Percentiles rank a stretch among this genome's conserved stretches.
Conservation (phyloP, 2,888 invertebrate genomes). For the Cabera pusaria region DNA sequence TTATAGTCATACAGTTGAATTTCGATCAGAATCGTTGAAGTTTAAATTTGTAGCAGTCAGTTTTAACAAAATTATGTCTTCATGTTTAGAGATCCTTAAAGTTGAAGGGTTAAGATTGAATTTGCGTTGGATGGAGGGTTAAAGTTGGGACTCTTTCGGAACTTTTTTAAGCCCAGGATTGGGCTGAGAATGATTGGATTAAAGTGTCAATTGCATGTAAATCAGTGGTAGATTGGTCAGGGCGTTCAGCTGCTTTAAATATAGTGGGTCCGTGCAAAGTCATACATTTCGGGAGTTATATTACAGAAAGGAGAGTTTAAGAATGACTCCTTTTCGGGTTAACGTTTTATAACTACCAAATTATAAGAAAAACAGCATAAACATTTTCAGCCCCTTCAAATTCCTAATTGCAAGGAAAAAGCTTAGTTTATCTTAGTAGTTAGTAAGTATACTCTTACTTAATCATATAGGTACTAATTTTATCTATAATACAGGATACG, state of each 20-base stretch:
- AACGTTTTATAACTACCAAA: too few species aligned
- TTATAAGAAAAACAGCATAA: too few species aligned
- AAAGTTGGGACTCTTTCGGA: slow-evolving; percentile 47
- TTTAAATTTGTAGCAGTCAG: neutral
- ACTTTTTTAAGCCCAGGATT: slow-evolving; percentile 52
- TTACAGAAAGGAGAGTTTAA: too few species aligned
- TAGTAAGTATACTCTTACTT: too few species aligned
- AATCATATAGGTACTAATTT: too few species aligned
- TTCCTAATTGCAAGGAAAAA: too few species aligned
- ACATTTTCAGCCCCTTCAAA: too few species aligned
- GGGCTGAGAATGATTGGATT: slow-evolving; percentile 45
- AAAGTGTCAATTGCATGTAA: slow-evolving; percentile 38
- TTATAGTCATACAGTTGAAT: slow-evolving; percentile 35
- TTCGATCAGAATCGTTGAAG: slow-evolving; percentile 13
- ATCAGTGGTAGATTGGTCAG: slow-evolving; percentile 24
- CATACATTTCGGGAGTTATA: too few species aligned
- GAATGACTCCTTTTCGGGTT: too few species aligned
- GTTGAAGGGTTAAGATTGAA: slow-evolving; percentile 5
- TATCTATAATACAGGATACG: too few species aligned
- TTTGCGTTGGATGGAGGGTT: neutral
- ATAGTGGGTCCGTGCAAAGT: too few species aligned
- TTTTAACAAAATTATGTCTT: slow-evolving; percentile 5
- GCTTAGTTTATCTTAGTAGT: too few species aligned
- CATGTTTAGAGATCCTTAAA: neutral
- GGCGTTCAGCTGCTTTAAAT: slow-evolving; percentile 29